Conservation (phyloP, 1,140 invertebrate genomes). For the Drosophila kurseongensis region DNA sequence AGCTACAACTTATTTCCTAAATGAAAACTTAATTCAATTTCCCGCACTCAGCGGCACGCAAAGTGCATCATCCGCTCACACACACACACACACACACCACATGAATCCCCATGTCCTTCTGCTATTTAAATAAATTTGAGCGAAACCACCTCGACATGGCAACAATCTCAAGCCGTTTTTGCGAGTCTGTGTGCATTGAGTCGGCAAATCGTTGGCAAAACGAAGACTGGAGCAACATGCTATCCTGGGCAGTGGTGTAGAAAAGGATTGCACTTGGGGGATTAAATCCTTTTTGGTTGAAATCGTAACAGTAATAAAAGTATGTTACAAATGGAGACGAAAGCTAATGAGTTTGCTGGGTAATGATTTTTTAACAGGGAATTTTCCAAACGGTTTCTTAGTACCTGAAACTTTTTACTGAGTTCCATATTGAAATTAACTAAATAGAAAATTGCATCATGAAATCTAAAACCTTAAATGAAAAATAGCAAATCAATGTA, state of each 20-base stretch:
- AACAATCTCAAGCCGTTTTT: constrained; percentile 34
- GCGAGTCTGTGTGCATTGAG: constrained; percentile 49
- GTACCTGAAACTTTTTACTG: no score
- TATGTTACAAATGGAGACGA: no score
- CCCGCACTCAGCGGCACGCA: constrained; percentile 28
- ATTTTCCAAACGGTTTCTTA: no score
- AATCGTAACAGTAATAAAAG: no score
- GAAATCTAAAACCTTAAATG: no score
- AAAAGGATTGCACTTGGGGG: neutral
- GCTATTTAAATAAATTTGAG: constrained; percentile 28
- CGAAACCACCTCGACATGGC: constrained; percentile 34
- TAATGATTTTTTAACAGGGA: no score
- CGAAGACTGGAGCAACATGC: constrained; percentile 11
- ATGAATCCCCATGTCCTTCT: neutral
- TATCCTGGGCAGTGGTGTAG: neutral
- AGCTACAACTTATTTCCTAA: constrained; percentile 51
- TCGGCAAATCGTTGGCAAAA: constrained; percentile 50
- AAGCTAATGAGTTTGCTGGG: no score
- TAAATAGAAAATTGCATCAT: no score
- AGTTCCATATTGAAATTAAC: no score
- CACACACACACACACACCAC: neutral
- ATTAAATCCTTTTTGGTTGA: neutral
- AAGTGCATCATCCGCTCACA: constrained; percentile 5
- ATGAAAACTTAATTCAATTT: constrained; percentile 66
- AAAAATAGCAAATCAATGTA: no score